Evolutionary conservation across 2,797 vertebrate genomes (phyloP).

Genomic region (Micrastur ruficollis): DNA sequence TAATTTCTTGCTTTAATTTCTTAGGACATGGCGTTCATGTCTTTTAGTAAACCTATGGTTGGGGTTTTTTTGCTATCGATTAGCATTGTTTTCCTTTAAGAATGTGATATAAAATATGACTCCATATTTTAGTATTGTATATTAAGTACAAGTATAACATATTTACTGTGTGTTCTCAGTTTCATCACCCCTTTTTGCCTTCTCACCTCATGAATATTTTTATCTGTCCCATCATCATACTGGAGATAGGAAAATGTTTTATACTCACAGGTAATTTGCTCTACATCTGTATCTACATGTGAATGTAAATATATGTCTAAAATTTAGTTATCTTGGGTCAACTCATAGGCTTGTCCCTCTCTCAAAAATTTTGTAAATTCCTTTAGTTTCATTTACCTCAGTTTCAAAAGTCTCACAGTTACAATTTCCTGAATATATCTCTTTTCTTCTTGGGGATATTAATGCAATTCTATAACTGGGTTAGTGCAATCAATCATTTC

Average conservation of each 20-base stretch:
- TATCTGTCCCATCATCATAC: neutral
- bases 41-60: neutral
- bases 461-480: neutral
- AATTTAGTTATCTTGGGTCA: neutral
- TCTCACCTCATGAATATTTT: neutral
- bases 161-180: neutral
- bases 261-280: neutral
- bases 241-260: neutral
- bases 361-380: neutral
- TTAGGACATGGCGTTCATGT: neutral
- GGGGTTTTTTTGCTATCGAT: neutral
- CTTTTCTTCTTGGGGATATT: neutral
- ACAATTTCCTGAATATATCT: neutral
- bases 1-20: neutral
- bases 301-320: neutral
- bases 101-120: neutral
- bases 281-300: neutral
- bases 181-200: neutral
- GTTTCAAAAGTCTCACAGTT: neutral
- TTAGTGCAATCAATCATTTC: neutral
- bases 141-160: neutral
- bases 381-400: neutral
- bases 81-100: neutral
- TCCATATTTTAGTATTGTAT: neutral
- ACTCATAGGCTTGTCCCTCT: neutral